Conservation (phyloP, 2,888 invertebrate species). For the Halictus quadricinctus region DNA sequence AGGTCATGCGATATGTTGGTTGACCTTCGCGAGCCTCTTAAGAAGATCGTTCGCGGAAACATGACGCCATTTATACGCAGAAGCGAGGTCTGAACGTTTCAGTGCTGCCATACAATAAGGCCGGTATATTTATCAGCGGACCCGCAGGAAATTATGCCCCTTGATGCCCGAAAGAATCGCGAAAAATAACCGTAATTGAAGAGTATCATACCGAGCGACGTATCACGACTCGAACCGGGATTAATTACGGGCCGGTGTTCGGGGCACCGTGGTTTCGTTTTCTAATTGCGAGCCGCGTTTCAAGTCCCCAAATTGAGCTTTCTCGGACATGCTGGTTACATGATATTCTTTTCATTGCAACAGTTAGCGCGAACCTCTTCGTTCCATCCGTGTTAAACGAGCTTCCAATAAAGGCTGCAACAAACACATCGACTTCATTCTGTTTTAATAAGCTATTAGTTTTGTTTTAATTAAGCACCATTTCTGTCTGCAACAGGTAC, state of each 20-base stretch:
- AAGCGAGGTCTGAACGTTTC: constrained; percentile 26
- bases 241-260: background rate
- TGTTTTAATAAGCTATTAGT: no score
- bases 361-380: background rate
- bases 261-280: background rate
- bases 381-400: background rate
- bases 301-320: background rate
- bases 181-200: constrained; percentile 7
- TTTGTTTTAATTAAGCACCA: no score
- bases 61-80: constrained; percentile 42
- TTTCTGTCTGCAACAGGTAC: background rate
- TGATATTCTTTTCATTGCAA: background rate
- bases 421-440: no score
- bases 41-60: constrained; percentile 53
- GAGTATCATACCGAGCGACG: background rate
- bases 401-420: no score
- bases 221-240: background rate
- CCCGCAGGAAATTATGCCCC: constrained; percentile 32
- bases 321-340: background rate
- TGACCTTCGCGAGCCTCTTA: constrained; percentile 58
- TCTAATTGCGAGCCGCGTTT: no score
- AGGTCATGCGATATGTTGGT: constrained; percentile 63
- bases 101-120: constrained; percentile 23
- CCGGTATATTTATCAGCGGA: constrained; percentile 37
- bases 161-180: constrained; percentile 21